Base-by-base conservation (phyloP, 2,797 vertebrate species). In the Sorex maritimensis region DNA sequence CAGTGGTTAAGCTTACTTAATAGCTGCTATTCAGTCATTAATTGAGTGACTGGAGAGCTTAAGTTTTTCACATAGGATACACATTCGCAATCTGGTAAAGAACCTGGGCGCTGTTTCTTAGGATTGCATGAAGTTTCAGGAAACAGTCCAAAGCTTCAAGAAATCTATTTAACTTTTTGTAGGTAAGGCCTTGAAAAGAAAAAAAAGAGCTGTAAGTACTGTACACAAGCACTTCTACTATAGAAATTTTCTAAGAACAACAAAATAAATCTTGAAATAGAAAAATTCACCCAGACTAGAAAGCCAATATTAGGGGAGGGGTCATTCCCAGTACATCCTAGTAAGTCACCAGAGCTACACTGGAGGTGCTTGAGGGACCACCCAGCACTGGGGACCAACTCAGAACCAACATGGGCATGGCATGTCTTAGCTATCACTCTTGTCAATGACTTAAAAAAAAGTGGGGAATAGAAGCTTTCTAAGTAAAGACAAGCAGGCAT, bases 141-240 rank as follows among this genome's bases (percentile, higher is more conserved):
- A 99, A 99, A 97, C 98, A 99, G 97, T 99, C 99, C 96, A 99
- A 98, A 72, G 99, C 98, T 90, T 99, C 99, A n/a, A 99, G 98
- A 90, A 99, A 98, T 14, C 98, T 98, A 78, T 98, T 99, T 94
- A 99, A 98, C 86, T 97, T 99, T 98, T 99, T 99, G 96, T 99
- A 99, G 1, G 98, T 98, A 92, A 99, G 98, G 97, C 99, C 99
- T 99, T 95, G 69, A 96, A 81, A 89, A 79, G 80, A 87, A 96
- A 68, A 83, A 83, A 86, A 21, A 75, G 83, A 86, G 4, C 13
- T 41, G 61, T 65, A 49, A 94, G 55, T 8, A 81, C 58, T 52
- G 67, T 74, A 55, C 52, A 55, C 14, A 55, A 55, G 17, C 52
- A 55, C 17, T 55, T 4, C 52, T 58, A 86, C 5, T 41, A 38